Evolutionary conservation across 1,140 invertebrate genomes (phyloP).

Genomic region (Andricus grossulariae): DNA sequence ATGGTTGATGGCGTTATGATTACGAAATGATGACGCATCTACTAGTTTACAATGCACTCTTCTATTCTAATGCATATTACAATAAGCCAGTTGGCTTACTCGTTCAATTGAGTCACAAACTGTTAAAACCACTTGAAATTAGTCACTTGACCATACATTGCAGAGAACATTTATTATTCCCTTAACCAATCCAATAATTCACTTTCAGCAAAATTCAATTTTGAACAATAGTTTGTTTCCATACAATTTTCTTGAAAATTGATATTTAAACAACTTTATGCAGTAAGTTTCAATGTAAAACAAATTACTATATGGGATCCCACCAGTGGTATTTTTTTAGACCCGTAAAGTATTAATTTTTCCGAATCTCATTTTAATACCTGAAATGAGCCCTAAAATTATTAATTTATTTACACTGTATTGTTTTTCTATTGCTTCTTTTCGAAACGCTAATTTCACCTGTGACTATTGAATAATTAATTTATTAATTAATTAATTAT

Average conservation of each 20-base stretch:
- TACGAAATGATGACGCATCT: constrained; percentile 38
- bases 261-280: no score
- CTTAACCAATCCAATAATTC: background rate
- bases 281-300: no score
- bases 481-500: background rate
- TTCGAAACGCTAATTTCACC: background rate
- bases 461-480: background rate
- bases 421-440: background rate
- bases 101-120: background rate
- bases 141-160: no score
- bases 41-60: constrained; percentile 15
- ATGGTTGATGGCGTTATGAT: constrained; percentile 21
- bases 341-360: background rate
- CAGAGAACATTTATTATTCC: no score
- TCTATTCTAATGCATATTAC: constrained; percentile 26
- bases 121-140: no score
- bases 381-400: no score
- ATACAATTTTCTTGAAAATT: background rate
- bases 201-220: background rate
- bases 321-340: background rate
- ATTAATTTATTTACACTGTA: no score
- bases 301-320: no score
- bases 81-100: constrained; percentile 18
- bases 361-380: no score
- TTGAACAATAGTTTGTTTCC: background rate